Evolutionary conservation across 2,797 vertebrate species (phyloP).

Genomic region (Thunnus albacares): DNA sequence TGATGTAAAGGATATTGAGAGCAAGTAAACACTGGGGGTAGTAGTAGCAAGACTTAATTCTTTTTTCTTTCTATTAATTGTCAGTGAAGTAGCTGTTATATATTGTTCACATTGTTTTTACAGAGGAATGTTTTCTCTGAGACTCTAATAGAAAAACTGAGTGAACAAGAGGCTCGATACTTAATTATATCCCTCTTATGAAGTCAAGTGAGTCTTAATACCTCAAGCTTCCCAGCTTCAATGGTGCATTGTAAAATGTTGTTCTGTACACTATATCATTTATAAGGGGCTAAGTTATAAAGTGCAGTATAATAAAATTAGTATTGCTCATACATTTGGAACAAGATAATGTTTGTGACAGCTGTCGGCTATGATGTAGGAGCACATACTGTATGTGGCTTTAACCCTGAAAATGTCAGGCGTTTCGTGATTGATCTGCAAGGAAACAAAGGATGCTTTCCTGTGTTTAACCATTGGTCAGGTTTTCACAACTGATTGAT

Average conservation of each 20-base stretch:
- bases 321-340: conserved; percentile 18
- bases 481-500: conserved; percentile 80
- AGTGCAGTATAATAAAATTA: conserved; percentile 25
- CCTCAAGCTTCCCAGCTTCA: conserved; percentile 33
- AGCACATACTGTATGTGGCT: conserved; percentile 16
- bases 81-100: background rate
- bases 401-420: conserved; percentile 54
- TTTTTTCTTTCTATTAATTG: background rate
- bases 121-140: conserved; percentile 2
- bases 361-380: conserved; percentile 58
- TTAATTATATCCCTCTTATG: conserved; percentile 50
- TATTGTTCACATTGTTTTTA: background rate
- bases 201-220: conserved; percentile 51
- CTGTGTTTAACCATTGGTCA: conserved; percentile 73
- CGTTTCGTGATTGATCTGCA: conserved; percentile 69
- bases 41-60: background rate
- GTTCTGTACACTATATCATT: conserved; percentile 7
- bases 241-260: conserved; percentile 3
- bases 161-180: conserved; percentile 20
- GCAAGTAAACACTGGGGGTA: background rate
- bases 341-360: conserved; percentile 27
- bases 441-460: conserved; percentile 75
- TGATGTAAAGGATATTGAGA: conserved; percentile 12
- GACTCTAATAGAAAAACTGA: conserved; percentile 28
- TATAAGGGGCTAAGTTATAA: background rate